Evolutionary conservation across 2,888 invertebrate species (phyloP), one percentile per base, ranked within the genome.

Genomic region (Diplolepis rosae): DNA sequence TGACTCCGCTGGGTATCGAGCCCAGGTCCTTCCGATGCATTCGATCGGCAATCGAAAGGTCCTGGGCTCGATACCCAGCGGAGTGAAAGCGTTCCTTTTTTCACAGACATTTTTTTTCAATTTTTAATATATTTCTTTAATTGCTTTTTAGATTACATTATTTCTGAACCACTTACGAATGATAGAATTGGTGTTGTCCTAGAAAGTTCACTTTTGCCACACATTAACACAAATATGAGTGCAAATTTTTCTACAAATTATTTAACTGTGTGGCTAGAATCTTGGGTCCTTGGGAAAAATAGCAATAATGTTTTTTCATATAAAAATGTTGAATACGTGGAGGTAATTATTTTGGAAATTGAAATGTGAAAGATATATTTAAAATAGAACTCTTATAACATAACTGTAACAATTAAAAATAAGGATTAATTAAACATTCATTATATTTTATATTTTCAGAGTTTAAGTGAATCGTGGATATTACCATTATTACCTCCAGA

Each of bases 161-260:
- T 89, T 32, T 51, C 73, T 4, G 82, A 84, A 18, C 74, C 77
- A 4, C 85, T 90, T 11, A 82, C 82, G 9, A 86, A 89, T 66
- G 85, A 89, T 70, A 90, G 91, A 71, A 86, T 94, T 30, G 89
- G 90, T 7, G 82, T 93, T 0, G 89, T 87, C 0, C 78, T 94
- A n/a, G 90, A 91, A 79, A 93, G 93, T 51, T 91, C 93, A 0
- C 90, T 94, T 68, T 84, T 92, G 13, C 91, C 92, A 5, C 88
- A 90, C 39, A 45, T 68, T 51, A 75, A 73, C 11, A 65, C 39
- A 45, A 70, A 50, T 9, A 90, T 90, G 74, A 90, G 91, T 77
- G 88, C 85, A 52, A 91, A 92, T 87, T 75, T 91, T 71, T 90
- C 91, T 0, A 18, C 48, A 51, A 87, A 89, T 73, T 88, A 84